Evolutionary conservation across 2,888 invertebrate genomes (phyloP), one percentile per base, ranked within the genome.

Genomic region (Mylabris sibirica): DNA sequence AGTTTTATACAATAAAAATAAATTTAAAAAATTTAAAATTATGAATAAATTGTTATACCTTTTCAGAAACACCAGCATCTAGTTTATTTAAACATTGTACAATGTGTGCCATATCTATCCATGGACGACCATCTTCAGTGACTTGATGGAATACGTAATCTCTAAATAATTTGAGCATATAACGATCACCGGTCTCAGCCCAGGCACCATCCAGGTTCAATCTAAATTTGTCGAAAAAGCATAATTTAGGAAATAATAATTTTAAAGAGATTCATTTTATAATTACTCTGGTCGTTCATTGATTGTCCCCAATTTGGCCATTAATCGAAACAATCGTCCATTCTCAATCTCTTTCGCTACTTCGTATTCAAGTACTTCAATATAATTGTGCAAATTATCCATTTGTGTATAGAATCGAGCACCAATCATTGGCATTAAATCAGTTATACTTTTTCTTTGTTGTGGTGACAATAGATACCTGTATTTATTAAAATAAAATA

Each of bases 371-470:
- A 97, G 88, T 60, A 92, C 90, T 84, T 99, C 99, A 60, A 93
- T 92, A 75, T 96, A 91, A 67, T 94, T 88, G 84, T 97, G 94
- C 68, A 95, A 88, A 6, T 94, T 92, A 85, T 99, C 98, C 82
- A 98, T 88, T 87, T 99, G 98, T 0, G 94, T 95, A 85, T 98
- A 99, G 87, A 98, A 99, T 68, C 98, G 89, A 59, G 98, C 98
- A 59, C 95, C 99, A 78, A 99, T 98, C 97, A 99, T 98, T 34
- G 99, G 98, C 99, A 99, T 99, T 79, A 99, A 90, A 87, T 99
- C 98, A 74, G 95, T 96, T 70, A 99, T 94, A 79, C 92, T 93
- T 80, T 94, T 91, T 76, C 92, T 89, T 73, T 85, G 84, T 78
- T 87, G 87, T 77, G 90, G 88, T 60, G 92, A 88, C 79, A 95